phyloP scores from a whole-genome alignment of 2,797 vertebrate genomes.

The Oreonectes daqikongensis region DNA sequence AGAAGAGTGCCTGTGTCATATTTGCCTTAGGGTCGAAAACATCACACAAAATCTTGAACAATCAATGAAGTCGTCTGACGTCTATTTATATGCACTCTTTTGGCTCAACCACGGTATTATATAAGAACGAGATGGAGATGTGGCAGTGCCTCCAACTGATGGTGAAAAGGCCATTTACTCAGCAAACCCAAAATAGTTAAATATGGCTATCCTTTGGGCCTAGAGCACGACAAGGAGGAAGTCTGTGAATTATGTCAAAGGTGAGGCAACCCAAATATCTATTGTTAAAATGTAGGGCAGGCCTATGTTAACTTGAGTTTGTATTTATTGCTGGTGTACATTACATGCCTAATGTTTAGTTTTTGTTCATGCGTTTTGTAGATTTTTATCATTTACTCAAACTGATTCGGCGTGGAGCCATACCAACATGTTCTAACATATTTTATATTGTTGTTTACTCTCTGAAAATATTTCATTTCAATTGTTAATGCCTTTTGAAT shows the following conservation, averaged over 20 bases:
- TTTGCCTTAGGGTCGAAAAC: not conserved
- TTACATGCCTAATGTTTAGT: not conserved
- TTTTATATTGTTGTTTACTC: no score
- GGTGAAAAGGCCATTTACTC: slow-evolving; percentile 85
- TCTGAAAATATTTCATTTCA: no score
- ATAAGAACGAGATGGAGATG: not conserved
- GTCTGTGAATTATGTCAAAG: not conserved
- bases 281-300: not conserved
- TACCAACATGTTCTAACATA: no score
- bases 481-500: no score
- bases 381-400: no score
- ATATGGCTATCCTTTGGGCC: slow-evolving; percentile 84
- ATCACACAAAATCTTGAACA: no score
- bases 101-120: slow-evolving; percentile 72
- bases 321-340: not conserved
- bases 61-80: no score
- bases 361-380: no score
- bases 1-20: not conserved
- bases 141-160: not conserved
- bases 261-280: not conserved
- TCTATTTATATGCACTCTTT: slow-evolving; percentile 74
- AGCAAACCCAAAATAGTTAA: not conserved
- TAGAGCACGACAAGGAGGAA: slow-evolving; percentile 67
- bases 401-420: no score
- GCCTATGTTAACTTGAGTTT: not conserved